Conservation (phyloP, 2,113 vertebrate species). For the Myocastor coypus region DNA sequence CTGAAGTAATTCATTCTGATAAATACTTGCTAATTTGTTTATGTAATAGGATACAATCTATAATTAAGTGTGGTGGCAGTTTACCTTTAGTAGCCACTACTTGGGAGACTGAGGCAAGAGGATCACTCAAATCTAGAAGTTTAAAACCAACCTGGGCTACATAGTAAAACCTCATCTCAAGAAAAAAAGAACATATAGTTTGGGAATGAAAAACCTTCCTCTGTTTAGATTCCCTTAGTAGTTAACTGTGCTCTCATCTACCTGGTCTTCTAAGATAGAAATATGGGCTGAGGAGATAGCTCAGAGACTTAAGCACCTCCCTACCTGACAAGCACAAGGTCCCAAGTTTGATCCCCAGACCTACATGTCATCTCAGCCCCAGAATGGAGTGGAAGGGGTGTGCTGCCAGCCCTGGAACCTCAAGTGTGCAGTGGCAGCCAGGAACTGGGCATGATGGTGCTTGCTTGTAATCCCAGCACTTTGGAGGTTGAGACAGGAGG, state of each 20-base stretch:
- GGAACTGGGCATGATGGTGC: too few relatives aligned
- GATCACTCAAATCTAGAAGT: background rate
- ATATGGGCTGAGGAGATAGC: background rate
- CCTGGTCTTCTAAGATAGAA: background rate
- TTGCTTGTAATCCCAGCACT: too few relatives aligned
- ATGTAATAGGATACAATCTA: conserved; percentile 3
- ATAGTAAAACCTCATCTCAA: background rate
- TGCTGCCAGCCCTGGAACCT: too few relatives aligned
- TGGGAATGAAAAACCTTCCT: background rate
- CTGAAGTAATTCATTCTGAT: conserved; percentile 27
- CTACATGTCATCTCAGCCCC: too few relatives aligned
- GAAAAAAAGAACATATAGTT: background rate
- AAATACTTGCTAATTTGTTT: conserved; percentile 15
- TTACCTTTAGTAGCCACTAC: background rate
- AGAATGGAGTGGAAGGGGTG: too few relatives aligned
- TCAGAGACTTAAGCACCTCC: too few relatives aligned
- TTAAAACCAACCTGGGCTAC: background rate
- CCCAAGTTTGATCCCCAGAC: too few relatives aligned
- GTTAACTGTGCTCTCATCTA: background rate
- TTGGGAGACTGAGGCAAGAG: background rate
- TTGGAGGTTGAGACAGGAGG: too few relatives aligned
- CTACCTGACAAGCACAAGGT: too few relatives aligned
- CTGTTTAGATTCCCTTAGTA: background rate
- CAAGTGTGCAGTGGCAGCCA: too few relatives aligned
- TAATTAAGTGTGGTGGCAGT: background rate